Conservation (phyloP, 2,888 invertebrate genomes). For the Pecten maximus region DNA sequence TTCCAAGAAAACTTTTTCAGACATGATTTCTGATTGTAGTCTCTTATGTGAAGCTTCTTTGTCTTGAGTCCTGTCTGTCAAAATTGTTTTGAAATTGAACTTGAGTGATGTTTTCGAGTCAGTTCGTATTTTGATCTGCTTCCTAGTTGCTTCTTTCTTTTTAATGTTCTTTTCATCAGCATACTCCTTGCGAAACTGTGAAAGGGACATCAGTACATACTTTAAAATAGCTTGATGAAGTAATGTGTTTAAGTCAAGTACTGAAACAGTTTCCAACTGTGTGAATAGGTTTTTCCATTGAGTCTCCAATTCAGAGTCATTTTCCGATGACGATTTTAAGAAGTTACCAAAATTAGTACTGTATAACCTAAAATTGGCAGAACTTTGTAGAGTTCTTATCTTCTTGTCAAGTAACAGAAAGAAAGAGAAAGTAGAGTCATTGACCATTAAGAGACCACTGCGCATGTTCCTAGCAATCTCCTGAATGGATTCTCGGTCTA, state of each 20-base stretch:
- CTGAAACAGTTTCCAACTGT: neutral
- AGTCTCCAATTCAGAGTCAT: neutral
- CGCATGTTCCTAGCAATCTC: slow-evolving; percentile 42
- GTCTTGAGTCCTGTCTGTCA: slow-evolving; percentile 4
- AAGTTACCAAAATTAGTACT: slow-evolving; percentile 7
- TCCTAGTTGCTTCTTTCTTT: too few species aligned
- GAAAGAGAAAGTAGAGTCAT: slow-evolving; percentile 40
- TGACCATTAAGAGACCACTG: slow-evolving; percentile 41
- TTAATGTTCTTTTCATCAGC: slow-evolving; percentile 26
- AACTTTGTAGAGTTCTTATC: slow-evolving; percentile 39
- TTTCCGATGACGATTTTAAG: neutral
- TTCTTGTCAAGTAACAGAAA: slow-evolving; percentile 39
- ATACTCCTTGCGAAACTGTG: slow-evolving; percentile 46
- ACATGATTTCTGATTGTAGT: slow-evolving; percentile 43
- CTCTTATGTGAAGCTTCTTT: slow-evolving; percentile 40
- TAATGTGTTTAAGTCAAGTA: slow-evolving; percentile 24
- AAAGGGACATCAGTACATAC: slow-evolving; percentile 41
- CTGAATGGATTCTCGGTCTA: slow-evolving; percentile 21
- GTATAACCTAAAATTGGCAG: slow-evolving; percentile 38
- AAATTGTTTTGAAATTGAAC: slow-evolving; percentile 35
- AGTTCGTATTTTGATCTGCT: slow-evolving; percentile 47
- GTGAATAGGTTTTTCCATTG: neutral
- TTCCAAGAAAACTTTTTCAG: slow-evolving; percentile 35
- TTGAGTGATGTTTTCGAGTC: neutral
- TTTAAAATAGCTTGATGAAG: slow-evolving; percentile 4